phyloP scores from a whole-genome alignment of 2,113 vertebrate species.

The Pristiophorus japonicus region DNA sequence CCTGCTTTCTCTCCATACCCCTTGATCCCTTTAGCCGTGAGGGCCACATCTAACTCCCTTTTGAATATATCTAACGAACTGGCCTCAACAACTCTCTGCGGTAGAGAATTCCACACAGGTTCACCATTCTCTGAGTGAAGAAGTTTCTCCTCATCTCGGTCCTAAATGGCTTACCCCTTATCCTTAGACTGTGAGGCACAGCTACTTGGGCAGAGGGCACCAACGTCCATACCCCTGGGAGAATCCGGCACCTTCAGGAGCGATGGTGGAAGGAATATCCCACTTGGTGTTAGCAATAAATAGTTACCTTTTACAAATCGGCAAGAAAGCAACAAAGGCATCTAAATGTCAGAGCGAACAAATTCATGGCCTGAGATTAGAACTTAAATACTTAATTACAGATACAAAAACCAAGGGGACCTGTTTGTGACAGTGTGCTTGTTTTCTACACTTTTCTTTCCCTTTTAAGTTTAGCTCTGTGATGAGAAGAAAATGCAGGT shows the following conservation, averaged over 20 bases:
- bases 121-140: too few relatives aligned
- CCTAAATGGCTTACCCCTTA: too few relatives aligned
- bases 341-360: background rate
- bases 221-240: background rate
- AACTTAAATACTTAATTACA: background rate
- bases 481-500: background rate
- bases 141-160: too few relatives aligned
- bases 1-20: too few relatives aligned
- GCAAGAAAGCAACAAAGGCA: background rate
- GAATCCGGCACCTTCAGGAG: background rate
- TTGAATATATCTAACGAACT: too few relatives aligned
- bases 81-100: too few relatives aligned
- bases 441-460: background rate
- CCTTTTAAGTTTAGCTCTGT: background rate
- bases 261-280: background rate
- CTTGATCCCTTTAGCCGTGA: too few relatives aligned
- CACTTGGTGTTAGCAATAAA: background rate
- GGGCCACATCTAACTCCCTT: too few relatives aligned
- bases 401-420: background rate
- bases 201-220: background rate
- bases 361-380: background rate
- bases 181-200: too few relatives aligned
- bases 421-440: background rate
- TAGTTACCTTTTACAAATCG: background rate
- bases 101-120: too few relatives aligned